A percentile compares a stretch with the other conserved stretches of the same genome.
These are phyloP conservation scores for Schizothorax lantsangensis DNA, from an alignment of 2,797 vertebrate species.

Conservation along the genomic window DNA sequence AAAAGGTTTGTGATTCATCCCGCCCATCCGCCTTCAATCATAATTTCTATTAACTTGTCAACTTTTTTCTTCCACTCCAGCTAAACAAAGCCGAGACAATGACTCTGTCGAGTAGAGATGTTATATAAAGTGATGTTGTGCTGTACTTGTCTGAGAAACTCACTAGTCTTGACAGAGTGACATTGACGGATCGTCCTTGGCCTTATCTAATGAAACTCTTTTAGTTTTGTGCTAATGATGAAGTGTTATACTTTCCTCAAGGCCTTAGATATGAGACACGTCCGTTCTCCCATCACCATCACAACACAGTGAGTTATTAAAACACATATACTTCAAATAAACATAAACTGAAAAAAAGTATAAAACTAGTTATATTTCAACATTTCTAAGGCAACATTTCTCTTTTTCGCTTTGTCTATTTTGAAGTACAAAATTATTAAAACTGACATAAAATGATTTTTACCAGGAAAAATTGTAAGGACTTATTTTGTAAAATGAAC, in stretches of 20 bases:
- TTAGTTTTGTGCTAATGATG: neutral
- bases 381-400: no score
- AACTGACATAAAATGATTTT: no score
- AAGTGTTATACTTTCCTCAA: neutral
- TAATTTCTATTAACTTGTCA: neutral
- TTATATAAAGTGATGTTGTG: slow-evolving; percentile 35
- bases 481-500: no score
- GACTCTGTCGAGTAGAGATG: neutral
- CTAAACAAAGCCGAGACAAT: slow-evolving; percentile 3
- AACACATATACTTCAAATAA: neutral
- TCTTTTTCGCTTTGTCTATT: no score
- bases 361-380: no score
- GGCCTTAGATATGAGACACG: neutral
- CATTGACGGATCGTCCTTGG: neutral
- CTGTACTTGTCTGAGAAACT: neutral
- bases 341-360: no score
- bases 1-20: neutral
- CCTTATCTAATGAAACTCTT: neutral
- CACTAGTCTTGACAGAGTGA: slow-evolving; percentile 19
- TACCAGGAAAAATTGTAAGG: no score
- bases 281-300: neutral
- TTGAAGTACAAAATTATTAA: no score
- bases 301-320: neutral
- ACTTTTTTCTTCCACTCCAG: neutral
- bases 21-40: neutral